Conservation (phyloP, 1,140 invertebrate species). For the Pseudomyrmex flavicornis region DNA sequence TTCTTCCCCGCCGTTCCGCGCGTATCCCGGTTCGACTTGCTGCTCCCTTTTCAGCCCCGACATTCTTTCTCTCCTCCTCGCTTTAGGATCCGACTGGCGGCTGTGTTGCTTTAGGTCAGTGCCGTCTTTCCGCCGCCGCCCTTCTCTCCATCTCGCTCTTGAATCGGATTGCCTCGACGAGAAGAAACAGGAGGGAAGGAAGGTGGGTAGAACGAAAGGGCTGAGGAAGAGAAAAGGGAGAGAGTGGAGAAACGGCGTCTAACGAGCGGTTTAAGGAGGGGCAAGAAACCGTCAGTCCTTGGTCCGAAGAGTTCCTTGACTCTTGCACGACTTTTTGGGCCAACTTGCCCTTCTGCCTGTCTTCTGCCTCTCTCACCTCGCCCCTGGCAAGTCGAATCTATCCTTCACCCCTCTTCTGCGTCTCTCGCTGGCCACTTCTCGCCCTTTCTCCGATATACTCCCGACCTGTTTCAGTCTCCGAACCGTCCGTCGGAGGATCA, state of each 20-base stretch:
- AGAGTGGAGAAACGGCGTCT: conserved; percentile 63
- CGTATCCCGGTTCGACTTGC: background rate
- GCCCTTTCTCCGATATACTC: conserved; percentile 56
- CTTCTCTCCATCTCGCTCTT: conserved; percentile 70
- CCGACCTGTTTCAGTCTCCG: conserved; percentile 35
- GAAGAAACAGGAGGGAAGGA: conserved; percentile 15
- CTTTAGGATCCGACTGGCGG: conserved; percentile 63
- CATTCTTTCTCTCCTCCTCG: conserved; percentile 66
- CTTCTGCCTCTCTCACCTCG: conserved; percentile 21
- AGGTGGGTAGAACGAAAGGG: conserved; percentile 48
- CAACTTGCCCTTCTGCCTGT: conserved; percentile 67
- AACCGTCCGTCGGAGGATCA: conserved; percentile 68
- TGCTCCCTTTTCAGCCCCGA: conserved; percentile 63
- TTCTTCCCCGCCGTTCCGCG: conserved; percentile 35
- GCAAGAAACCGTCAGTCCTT: conserved; percentile 74
- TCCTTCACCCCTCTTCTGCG: background rate
- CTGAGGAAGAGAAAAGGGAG: conserved; percentile 13
- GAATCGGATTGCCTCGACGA: conserved; percentile 36
- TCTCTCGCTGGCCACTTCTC: background rate
- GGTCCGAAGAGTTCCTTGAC: conserved; percentile 70
- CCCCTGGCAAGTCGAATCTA: conserved; percentile 54
- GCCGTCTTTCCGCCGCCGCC: conserved; percentile 71
- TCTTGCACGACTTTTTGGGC: conserved; percentile 74
- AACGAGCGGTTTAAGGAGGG: conserved; percentile 73
- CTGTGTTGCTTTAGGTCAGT: conserved; percentile 83